Conservation (phyloP, 2,888 invertebrate genomes). For the Colletes collaris region DNA sequence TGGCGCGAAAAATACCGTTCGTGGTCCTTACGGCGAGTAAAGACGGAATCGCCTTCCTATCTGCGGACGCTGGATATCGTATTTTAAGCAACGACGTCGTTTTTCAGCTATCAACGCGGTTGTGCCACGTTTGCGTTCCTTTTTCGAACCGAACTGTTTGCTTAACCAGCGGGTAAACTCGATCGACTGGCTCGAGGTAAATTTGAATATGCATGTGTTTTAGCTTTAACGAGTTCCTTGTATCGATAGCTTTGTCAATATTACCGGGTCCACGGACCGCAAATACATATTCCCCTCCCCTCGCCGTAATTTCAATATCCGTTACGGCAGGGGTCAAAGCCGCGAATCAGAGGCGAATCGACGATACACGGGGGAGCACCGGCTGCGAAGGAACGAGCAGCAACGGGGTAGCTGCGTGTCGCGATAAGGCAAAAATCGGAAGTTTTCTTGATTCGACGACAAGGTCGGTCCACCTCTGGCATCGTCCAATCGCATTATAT, state of each 20-base stretch:
- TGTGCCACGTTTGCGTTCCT: neutral
- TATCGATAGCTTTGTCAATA: slow-evolving; percentile 42
- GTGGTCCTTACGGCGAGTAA: neutral
- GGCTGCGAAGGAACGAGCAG: slow-evolving; percentile 47
- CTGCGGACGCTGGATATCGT: slow-evolving; percentile 2
- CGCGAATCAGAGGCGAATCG: slow-evolving; percentile 47
- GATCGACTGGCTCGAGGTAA: slow-evolving; percentile 21
- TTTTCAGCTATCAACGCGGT: slow-evolving; percentile 3
- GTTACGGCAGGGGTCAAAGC: slow-evolving; percentile 43
- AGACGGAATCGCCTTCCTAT: slow-evolving; percentile 18
- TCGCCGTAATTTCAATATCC: slow-evolving; percentile 23
- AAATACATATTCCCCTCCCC: slow-evolving; percentile 23
- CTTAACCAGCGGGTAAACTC: slow-evolving; percentile 19
- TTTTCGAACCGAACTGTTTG: slow-evolving; percentile 18
- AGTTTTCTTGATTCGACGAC: slow-evolving; percentile 32
- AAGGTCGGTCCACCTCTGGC: neutral
- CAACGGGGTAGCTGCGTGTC: neutral
- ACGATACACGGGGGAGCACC: neutral
- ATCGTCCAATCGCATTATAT: slow-evolving; percentile 63
- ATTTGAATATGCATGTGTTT: slow-evolving; percentile 34
- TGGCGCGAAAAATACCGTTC: slow-evolving; percentile 54
- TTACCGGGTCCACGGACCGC: slow-evolving; percentile 6
- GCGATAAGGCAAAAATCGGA: slow-evolving; percentile 27
- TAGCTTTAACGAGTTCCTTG: slow-evolving; percentile 27
- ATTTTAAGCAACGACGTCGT: slow-evolving; percentile 12